A percentile compares a stretch with the other conserved stretches of the same genome.
These are phyloP conservation scores for Bubo scandiacus DNA, from an alignment of 2,113 vertebrate genomes.

Conservation along the genomic window DNA sequence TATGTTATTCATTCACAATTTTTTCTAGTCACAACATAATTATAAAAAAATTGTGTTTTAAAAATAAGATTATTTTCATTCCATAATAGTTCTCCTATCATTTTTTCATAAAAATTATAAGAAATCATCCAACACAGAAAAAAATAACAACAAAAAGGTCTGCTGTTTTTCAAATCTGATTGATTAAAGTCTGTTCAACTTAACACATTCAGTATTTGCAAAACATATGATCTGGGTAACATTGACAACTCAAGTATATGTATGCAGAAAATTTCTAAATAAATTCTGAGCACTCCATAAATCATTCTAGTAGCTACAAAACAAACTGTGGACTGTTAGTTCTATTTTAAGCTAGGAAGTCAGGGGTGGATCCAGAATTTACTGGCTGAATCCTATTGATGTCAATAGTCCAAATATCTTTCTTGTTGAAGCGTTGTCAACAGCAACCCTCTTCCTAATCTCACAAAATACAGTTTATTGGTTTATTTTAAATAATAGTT, in stretches of 20 bases:
- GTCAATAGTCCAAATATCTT: neutral
- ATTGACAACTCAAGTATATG: neutral
- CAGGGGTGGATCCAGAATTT: neutral
- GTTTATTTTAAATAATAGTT: neutral
- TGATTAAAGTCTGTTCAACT: neutral
- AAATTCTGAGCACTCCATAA: neutral
- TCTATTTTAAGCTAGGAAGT: neutral
- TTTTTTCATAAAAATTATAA: neutral
- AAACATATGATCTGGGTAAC: neutral
- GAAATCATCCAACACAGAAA: neutral
- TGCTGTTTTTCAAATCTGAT: neutral
- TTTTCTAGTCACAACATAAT: neutral
- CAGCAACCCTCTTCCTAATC: neutral
- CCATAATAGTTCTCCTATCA: neutral
- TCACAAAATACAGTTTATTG: neutral
- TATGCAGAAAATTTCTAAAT: neutral
- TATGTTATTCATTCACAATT: neutral
- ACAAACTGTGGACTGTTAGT: neutral
- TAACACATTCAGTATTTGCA: neutral
- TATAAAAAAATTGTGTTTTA: neutral
- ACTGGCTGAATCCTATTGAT: neutral
- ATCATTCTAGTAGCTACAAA: neutral
- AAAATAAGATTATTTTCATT: neutral
- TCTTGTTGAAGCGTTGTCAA: neutral
- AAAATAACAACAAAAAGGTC: neutral